These are phyloP conservation scores for Addax nasomaculatus DNA, from an alignment of 2,113 vertebrate genomes.

Conservation along the genomic window DNA sequence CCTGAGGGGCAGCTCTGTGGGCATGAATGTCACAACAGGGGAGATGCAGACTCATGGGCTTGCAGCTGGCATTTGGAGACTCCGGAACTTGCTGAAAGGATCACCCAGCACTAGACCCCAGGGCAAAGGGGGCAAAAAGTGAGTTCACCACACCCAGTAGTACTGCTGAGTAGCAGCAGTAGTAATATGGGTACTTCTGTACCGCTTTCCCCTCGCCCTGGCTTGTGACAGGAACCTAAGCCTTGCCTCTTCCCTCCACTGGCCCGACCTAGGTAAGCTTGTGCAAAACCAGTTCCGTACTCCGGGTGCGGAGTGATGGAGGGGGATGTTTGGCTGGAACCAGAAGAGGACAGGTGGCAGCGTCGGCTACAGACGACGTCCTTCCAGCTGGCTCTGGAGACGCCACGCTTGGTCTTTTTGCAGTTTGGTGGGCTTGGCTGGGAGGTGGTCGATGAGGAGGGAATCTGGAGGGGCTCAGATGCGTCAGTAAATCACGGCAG, in stretches of 20 bases:
- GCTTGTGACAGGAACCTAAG: background rate
- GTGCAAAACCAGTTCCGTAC: background rate
- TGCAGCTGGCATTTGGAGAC: background rate
- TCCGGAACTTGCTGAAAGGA: background rate
- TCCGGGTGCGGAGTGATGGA: conserved; percentile 3
- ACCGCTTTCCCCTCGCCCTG: background rate
- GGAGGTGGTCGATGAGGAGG: background rate
- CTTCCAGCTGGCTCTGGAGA: conserved; percentile 53
- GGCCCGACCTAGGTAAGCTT: background rate
- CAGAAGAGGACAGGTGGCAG: conserved; percentile 47
- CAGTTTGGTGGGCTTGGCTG: background rate
- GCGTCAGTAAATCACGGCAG: conserved; percentile 12
- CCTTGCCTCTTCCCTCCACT: background rate
- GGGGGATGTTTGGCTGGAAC: conserved; percentile 45
- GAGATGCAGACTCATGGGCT: background rate
- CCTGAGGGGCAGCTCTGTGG: background rate
- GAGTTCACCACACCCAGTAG: background rate
- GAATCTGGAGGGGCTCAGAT: background rate
- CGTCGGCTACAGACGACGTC: conserved; percentile 32
- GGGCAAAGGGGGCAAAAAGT: background rate
- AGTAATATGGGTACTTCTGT: background rate
- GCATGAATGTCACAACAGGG: background rate
- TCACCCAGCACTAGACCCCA: background rate
- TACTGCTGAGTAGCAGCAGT: background rate
- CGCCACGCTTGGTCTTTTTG: conserved; percentile 36